Conservation (phyloP, 2,888 invertebrate species). For the Norana najaformis region DNA sequence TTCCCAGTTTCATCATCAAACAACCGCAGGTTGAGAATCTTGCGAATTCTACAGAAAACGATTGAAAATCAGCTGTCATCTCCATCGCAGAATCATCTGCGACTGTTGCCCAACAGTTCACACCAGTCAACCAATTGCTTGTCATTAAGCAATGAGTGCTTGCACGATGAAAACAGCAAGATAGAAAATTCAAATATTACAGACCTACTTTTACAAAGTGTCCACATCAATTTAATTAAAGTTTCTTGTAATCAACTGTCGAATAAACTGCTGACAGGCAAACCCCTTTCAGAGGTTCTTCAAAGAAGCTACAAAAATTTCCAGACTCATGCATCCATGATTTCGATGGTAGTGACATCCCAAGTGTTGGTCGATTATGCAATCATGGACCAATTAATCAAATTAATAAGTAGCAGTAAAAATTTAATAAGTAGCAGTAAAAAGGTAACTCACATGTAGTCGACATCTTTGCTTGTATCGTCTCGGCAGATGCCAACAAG, state of each 20-base stretch:
- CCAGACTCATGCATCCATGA: not conserved
- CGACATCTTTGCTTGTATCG: constrained; percentile 79
- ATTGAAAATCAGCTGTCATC: not conserved
- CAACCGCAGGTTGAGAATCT: constrained; percentile 78
- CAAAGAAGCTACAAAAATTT: not conserved
- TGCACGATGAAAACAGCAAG: not conserved
- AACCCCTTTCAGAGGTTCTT: not conserved
- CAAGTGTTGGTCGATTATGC: not conserved
- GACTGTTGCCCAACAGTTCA: not conserved
- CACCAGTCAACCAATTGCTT: not conserved
- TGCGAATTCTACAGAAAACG: constrained; percentile 68
- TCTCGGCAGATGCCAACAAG: constrained; percentile 79
- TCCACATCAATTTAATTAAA: not conserved
- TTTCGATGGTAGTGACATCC: not conserved
- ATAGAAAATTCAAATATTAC: not conserved
- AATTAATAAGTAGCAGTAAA: not conserved
- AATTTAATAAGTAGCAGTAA: not conserved
- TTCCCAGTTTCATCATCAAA: constrained; percentile 77
- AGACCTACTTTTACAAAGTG: not conserved
- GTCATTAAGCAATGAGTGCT: not conserved
- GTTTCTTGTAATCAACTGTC: not conserved
- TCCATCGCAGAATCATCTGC: not conserved
- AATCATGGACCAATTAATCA: not conserved
- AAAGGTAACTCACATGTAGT: constrained; percentile 77
- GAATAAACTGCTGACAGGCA: not conserved